Base-by-base conservation (phyloP, 2,888 invertebrate genomes). In the Leptodirus hochenwartii region DNA sequence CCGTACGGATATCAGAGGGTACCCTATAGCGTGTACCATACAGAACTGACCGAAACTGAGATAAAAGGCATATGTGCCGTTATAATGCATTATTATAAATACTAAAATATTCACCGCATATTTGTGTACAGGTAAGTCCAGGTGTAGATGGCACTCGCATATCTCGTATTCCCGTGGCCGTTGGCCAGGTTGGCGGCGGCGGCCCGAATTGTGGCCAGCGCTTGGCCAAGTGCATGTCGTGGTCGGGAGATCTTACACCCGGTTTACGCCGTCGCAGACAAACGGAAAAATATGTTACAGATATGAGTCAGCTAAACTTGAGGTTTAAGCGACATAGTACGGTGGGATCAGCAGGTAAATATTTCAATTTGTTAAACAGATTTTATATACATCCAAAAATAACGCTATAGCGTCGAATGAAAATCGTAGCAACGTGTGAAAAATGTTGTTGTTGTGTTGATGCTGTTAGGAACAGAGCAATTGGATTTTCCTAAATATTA, bases 201-300 rank as follows among this genome's bases (percentile, higher is more conserved):
- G 59, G 62, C 14, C 6, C 20, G 6, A 20, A 20, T 20, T 9
- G 6, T 9, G 11, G 11, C 12, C 25, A 24, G 40, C 53, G 69
- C 24, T 59, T 74, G 29, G 68, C 72, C 36, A 75, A 76, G 51
- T 74, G 75, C 53, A 69, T 73, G 49, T 70, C 74, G 17, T 72
- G 76, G 77, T 68, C 70, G 33, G 64, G 64, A 45, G 56, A 56
- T 33, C 40, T 56, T 36, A 71, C 71, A 1, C 70, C 72, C 47
- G 80, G 79, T 24, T 58, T 85, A 22, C 65, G 84, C 12, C 64
- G 85, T 17, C 72, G 81, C 42, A 70, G 79, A 42, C 71, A 72
- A 24, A 61, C 62, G 33, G 84, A 84, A 38, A 87, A 87, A 57
- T 85, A 85, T 57, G 78, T 84, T 15, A 73, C 75, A 15, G 85